Evolutionary conservation across 2,888 invertebrate genomes (phyloP), one percentile per base, ranked within the genome.

Genomic region (Polydrusus tereticollis): DNA sequence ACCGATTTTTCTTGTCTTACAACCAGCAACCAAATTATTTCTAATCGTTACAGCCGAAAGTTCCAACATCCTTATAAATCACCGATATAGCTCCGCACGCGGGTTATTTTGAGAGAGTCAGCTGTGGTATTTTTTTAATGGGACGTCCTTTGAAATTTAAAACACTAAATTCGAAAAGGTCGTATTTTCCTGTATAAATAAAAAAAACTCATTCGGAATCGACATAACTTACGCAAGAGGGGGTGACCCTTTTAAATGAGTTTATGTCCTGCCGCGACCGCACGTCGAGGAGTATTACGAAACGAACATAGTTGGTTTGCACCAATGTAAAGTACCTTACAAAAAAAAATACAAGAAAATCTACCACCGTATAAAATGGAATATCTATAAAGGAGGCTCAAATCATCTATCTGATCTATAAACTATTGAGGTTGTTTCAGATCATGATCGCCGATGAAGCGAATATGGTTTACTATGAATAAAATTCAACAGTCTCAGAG

Each of bases 221-320:
- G 67, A 63, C 74, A 70, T 74, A 70, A 74, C 63, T 74, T 74
- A 68, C 74, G 41, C 74, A 43, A 62, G 69, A 67, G 67, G 70
- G 66, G 74, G 72, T 57, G 73, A 73, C 69, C 73, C 73, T 73
- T 65, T 55, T 65, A 73, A 73, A 73, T 73, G 59, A 73, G 68
- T 65, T 68, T 72, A 52, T 52, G 58, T 73, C 69, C 73, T 43
- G 64, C 64, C 26, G 68, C 43, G 68, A 63, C 50, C 67, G 59
- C 67, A 67, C 43, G 66, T 52, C 55, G 71, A 33, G 59, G 18
- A 62, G 57, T 38, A 63, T 67, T 55, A 26, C 41, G 29, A 29
- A 20, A 33, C 18, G 21, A 20, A 20, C 21, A 12, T 14, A 2
- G 21, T 12, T 29, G 4, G 41, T 33, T 55, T 45, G 63, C 69